Percentiles rank a stretch among this genome's conserved stretches.
phyloP scores from a whole-genome alignment of 2,888 invertebrate species.

The Brachylomia viminalis region DNA sequence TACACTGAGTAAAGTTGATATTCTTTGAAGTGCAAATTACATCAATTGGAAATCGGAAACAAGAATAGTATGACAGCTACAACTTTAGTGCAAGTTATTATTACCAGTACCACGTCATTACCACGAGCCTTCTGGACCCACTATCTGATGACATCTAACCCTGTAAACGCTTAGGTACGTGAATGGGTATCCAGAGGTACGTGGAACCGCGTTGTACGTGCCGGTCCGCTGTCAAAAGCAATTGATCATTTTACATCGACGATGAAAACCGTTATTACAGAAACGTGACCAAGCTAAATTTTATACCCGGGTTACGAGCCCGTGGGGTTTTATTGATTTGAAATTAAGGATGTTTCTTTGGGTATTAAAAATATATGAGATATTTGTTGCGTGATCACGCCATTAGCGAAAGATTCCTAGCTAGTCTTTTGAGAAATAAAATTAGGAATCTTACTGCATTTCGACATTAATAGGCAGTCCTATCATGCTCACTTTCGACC shows the following conservation, averaged over 20 bases:
- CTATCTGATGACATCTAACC: slow-evolving; percentile 18
- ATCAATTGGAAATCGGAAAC: neutral
- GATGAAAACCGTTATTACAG: slow-evolving; percentile 74
- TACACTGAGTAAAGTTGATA: neutral
- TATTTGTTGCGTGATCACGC: slow-evolving; percentile 6
- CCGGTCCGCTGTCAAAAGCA: slow-evolving; percentile 61
- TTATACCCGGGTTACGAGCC: slow-evolving; percentile 59
- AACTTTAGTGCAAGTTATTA: neutral
- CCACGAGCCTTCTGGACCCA: slow-evolving; percentile 11
- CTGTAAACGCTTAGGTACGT: slow-evolving; percentile 47
- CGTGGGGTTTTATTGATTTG: slow-evolving; percentile 47
- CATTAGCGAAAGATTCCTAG: neutral
- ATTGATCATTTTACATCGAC: slow-evolving; percentile 77
- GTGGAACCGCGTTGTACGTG: slow-evolving; percentile 61
- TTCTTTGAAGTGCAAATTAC: neutral
- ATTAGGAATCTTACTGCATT: neutral
- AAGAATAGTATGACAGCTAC: neutral
- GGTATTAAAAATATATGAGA: slow-evolving; percentile 30
- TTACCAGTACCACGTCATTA: neutral
- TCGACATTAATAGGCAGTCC: too few relatives aligned
- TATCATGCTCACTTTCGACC: too few relatives aligned
- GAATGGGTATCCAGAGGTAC: slow-evolving; percentile 45
- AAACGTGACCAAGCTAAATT: slow-evolving; percentile 76
- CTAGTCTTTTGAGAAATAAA: neutral
- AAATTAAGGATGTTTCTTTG: slow-evolving; percentile 35